phyloP scores from a whole-genome alignment of 2,113 vertebrate species.

The Tetraodon nigroviridis region DNA sequence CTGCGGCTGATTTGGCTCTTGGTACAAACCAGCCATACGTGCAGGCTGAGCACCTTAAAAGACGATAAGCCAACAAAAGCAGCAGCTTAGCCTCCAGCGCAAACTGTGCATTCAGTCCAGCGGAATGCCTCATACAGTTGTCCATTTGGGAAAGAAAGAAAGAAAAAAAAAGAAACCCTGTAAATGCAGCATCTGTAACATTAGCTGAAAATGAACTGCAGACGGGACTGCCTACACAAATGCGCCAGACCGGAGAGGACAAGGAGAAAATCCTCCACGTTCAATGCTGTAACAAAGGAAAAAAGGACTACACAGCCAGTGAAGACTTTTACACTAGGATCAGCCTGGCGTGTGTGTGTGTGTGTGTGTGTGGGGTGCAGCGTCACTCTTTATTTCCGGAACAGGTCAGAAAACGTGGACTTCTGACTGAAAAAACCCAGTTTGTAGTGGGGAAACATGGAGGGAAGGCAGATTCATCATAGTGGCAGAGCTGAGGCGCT shows the following conservation, averaged over 20 bases:
- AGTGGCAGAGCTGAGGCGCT: constrained; percentile 60
- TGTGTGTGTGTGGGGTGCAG: too few species aligned
- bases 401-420: constrained; percentile 20
- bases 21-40: neutral
- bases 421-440: constrained; percentile 24
- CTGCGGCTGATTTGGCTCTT: neutral
- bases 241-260: neutral
- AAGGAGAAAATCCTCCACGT: neutral
- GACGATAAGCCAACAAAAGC: neutral
- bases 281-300: neutral
- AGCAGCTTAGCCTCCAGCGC: neutral
- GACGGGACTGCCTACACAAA: neutral
- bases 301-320: neutral
- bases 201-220: neutral
- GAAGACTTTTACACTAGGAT: neutral
- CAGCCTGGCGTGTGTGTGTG: too few species aligned
- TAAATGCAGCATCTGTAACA: neutral
- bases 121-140: neutral
- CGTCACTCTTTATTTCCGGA: neutral
- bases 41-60: neutral
- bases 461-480: constrained; percentile 12
- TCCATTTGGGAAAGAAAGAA: neutral
- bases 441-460: constrained; percentile 32
- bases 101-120: neutral
- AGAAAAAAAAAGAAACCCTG: too few species aligned